Evolutionary conservation across 2,797 vertebrate species (phyloP).

Genomic region (Eupleurogrammus muticus): DNA sequence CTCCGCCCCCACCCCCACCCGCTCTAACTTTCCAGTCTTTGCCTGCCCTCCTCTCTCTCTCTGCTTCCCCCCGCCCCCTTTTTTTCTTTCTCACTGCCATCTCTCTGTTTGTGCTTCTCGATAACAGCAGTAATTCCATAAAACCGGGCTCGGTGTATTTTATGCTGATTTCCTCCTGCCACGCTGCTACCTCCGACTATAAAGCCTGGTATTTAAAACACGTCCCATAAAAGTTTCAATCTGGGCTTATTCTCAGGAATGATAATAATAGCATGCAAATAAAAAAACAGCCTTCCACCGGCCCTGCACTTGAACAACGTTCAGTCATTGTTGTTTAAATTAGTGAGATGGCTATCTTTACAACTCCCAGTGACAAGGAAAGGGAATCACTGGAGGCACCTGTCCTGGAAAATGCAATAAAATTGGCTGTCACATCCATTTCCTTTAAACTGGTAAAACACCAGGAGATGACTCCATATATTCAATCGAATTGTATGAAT

Average conservation of each 20-base stretch:
- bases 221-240: conserved; percentile 8
- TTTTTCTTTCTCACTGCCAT: conserved; percentile 20
- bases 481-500: too few relatives aligned
- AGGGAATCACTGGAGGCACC: too few relatives aligned
- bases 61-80: conserved; percentile 36
- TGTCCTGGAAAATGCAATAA: too few relatives aligned
- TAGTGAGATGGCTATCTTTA: conserved; percentile 14
- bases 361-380: too few relatives aligned
- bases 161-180: conserved; percentile 27
- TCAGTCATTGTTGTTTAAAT: conserved; percentile 12
- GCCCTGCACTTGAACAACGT: conserved; percentile 14
- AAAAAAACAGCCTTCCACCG: neutral
- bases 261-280: conserved; percentile 42
- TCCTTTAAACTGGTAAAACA: too few relatives aligned
- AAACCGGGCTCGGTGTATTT: conserved; percentile 59
- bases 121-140: conserved; percentile 57
- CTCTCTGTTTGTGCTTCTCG: conserved; percentile 47
- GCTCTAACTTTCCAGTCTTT: neutral
- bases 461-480: too few relatives aligned
- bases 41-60: conserved; percentile 2
- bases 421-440: too few relatives aligned
- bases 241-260: conserved; percentile 35
- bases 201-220: conserved; percentile 24
- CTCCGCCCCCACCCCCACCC: neutral
- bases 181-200: conserved; percentile 3